Evolutionary conservation across 1,140 invertebrate genomes (phyloP).

Genomic region (Drosophila kanapiae): DNA sequence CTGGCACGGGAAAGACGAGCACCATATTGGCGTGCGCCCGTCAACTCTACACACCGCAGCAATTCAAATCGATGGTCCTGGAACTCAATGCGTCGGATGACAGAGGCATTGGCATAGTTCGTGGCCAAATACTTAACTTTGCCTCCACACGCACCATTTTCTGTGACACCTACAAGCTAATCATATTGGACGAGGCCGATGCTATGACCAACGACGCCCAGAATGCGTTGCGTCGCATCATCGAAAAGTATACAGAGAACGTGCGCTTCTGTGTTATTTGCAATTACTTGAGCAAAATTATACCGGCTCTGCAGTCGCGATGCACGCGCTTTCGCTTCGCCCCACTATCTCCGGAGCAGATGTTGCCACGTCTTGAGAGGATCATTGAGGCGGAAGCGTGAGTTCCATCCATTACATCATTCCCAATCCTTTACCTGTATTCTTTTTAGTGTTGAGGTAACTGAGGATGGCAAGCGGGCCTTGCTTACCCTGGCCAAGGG

Average conservation of each 20-base stretch:
- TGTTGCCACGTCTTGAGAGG: constrained; percentile 94
- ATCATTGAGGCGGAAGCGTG: constrained; percentile 95
- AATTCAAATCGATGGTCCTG: constrained; percentile 90
- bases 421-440: neutral
- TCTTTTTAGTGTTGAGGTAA: constrained; percentile 91
- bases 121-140: constrained; percentile 98
- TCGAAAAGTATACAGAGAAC: constrained; percentile 99
- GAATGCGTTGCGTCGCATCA: constrained; percentile 98
- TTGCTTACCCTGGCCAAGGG: constrained; percentile 95
- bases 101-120: constrained; percentile 98
- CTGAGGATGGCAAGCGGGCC: constrained; percentile 96
- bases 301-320: constrained; percentile 98
- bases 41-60: constrained; percentile 94
- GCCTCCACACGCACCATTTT: constrained; percentile 99
- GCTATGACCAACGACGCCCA: constrained; percentile 99
- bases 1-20: constrained; percentile 99
- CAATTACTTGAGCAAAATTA: constrained; percentile 99
- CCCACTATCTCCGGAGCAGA: constrained; percentile 94
- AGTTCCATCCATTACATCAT: constrained; percentile 49
- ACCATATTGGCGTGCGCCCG: constrained; percentile 98
- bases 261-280: constrained; percentile 99
- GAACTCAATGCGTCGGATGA: constrained; percentile 99
- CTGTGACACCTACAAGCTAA: constrained; percentile 96
- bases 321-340: constrained; percentile 99
- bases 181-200: constrained; percentile 99